Conservation (phyloP, 2,888 invertebrate genomes). For the Lingula anatina region DNA sequence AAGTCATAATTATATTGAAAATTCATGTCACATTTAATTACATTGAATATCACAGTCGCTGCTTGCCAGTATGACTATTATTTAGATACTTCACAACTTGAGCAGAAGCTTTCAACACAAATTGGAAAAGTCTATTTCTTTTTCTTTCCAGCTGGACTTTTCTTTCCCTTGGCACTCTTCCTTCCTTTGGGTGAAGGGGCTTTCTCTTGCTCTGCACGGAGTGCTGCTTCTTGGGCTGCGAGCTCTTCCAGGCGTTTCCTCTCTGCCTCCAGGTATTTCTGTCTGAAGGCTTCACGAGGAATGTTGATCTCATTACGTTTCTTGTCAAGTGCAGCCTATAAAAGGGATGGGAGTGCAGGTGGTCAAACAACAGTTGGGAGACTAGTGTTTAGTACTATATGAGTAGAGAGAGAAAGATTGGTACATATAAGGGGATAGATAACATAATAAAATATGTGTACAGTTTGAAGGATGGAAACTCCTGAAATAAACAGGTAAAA, state of each 20-base stretch:
- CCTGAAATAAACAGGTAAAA: no score
- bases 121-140: conserved; percentile 53
- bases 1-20: no score
- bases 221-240: conserved; percentile 40
- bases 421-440: no score
- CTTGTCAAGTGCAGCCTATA: conserved; percentile 39
- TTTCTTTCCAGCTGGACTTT: conserved; percentile 37
- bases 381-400: no score
- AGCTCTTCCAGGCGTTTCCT: conserved; percentile 39
- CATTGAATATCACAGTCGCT: no score
- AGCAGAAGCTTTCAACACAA: no score
- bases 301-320: conserved; percentile 36
- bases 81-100: no score
- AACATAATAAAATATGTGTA: no score
- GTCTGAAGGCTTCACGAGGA: conserved; percentile 46
- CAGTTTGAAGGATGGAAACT: no score
- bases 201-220: conserved; percentile 36
- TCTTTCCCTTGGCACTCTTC: conserved; percentile 37
- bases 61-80: no score
- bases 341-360: conserved; percentile 2
- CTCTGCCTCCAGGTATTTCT: conserved; percentile 47
- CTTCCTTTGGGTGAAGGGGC: conserved; percentile 42
- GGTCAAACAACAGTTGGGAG: neutral
- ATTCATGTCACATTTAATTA: no score
- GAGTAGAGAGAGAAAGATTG: no score